Evolutionary conservation across 2,113 vertebrate species (phyloP), one percentile per base, ranked within the genome.

Genomic region (Anguilla japonica): DNA sequence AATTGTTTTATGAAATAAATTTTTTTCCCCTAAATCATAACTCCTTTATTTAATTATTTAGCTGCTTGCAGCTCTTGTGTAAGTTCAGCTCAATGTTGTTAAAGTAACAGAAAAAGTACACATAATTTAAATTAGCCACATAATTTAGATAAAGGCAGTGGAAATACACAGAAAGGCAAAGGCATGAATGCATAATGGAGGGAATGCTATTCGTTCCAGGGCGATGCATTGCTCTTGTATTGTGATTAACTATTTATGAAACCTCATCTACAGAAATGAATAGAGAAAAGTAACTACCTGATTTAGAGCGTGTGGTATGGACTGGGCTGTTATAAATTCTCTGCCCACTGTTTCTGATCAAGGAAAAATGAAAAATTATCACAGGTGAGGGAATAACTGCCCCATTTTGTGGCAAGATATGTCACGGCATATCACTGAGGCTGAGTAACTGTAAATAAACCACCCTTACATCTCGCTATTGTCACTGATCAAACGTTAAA

Each of bases 1-100:
- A 87, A 85, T 53, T 89, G 71, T 82, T 84, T 87, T 81, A 22
- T 82, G 34, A 81, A 87, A 63, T 78, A 41, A 34, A 29, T 84
- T 80, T 57, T 34, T 87, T 78, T 7, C 14, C 39, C 29, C 18
- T 20, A 29, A 41, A 85, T 81, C 57, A 41, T 79, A 85, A 41
- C n/a, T n/a, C 4, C 84, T 11, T 50, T n/a, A n/a, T 78, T 78
- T 75, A n/a, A n/a, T 78, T 71, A 60, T 50, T 56, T 56, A 53
- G 60, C 26, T 20, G 20, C 26, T 16, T 3, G n/a, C 29, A 81
- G 57, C 79, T 41, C n/a, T 57, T 1, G 39, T 80, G 57, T 79
- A 56, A 41, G 75, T 53, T 56, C 29, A 57, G 78, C 34, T n/a
- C n/a, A 6, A 9, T 11, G 53, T 80, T 39, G 39, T 57, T 80